These are phyloP conservation scores for Flabesymbios commensalis DNA, from an alignment of 2,888 invertebrate species.

Conservation along the genomic window DNA sequence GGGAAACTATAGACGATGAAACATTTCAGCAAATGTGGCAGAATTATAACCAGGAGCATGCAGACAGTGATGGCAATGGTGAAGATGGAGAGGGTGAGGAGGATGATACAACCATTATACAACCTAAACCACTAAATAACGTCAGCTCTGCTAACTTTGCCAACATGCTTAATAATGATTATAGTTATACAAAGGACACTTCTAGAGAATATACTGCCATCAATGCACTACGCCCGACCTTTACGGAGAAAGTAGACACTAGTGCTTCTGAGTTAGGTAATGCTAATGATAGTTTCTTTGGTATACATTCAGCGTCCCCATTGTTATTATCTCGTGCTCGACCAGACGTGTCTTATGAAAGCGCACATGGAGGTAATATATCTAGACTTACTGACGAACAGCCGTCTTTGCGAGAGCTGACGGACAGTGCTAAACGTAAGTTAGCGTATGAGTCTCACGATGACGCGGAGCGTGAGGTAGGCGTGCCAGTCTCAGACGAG, in stretches of 20 bases:
- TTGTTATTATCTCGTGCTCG: too few species aligned
- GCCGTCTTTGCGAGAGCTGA: too few species aligned
- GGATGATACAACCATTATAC: constrained; percentile 11
- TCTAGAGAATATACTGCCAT: background rate
- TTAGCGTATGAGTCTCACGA: too few species aligned
- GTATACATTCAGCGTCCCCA: too few species aligned
- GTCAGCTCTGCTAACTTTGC: constrained; percentile 27
- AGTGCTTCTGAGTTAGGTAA: background rate
- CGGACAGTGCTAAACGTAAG: too few species aligned
- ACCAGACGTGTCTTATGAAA: too few species aligned
- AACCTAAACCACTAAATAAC: constrained; percentile 29
- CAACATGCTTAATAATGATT: constrained; percentile 6
- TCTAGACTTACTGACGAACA: too few species aligned
- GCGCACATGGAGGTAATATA: too few species aligned
- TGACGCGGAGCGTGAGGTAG: too few species aligned
- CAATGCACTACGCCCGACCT: background rate
- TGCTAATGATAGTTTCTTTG: constrained; percentile 7
- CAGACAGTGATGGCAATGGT: background rate
- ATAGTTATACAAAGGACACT: background rate
- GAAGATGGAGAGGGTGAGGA: background rate
- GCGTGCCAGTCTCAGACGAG: too few species aligned
- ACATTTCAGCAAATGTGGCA: background rate
- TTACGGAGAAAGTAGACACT: background rate
- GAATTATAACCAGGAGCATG: background rate
- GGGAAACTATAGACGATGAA: background rate